A percentile compares a stretch with the other conserved stretches of the same genome.
These are phyloP conservation scores for Polyommatus icarus DNA, from an alignment of 2,888 invertebrate genomes.

Conservation along the genomic window DNA sequence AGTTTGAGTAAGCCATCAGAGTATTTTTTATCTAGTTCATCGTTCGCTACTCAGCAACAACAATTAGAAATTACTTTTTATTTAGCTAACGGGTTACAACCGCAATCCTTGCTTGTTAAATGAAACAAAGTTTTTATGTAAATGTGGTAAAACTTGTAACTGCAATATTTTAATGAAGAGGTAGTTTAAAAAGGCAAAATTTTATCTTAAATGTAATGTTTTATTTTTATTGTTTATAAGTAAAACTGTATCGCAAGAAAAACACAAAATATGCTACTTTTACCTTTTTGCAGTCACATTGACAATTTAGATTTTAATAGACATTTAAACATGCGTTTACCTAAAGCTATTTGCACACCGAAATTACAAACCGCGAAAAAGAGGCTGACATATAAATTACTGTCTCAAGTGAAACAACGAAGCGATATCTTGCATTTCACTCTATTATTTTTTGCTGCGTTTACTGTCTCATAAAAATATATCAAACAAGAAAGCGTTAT, in stretches of 20 bases:
- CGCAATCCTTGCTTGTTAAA: constrained; percentile 38
- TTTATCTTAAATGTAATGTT: background rate
- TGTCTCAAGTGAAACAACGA: no score
- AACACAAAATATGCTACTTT: background rate
- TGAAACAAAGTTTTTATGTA: background rate
- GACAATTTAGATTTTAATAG: background rate
- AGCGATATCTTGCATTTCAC: no score
- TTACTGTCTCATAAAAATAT: no score
- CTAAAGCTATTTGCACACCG: background rate
- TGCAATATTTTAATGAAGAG: background rate
- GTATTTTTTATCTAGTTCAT: constrained; percentile 10
- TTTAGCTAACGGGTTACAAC: constrained; percentile 32
- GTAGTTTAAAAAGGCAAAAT: background rate
- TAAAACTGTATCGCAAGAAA: no score
- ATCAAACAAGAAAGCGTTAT: no score
- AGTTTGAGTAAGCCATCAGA: background rate
- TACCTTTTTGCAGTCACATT: background rate
- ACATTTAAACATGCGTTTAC: constrained; percentile 29
- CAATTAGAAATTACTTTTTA: constrained; percentile 5
- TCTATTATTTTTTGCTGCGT: no score
- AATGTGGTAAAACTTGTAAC: background rate
- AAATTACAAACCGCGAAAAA: background rate
- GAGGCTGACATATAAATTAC: background rate
- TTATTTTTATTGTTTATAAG: no score
- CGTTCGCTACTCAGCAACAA: background rate